Percentiles rank a stretch among this genome's conserved stretches.
These are phyloP conservation scores for Muscina levida DNA, from an alignment of 2,888 invertebrate genomes.

Conservation along the genomic window DNA sequence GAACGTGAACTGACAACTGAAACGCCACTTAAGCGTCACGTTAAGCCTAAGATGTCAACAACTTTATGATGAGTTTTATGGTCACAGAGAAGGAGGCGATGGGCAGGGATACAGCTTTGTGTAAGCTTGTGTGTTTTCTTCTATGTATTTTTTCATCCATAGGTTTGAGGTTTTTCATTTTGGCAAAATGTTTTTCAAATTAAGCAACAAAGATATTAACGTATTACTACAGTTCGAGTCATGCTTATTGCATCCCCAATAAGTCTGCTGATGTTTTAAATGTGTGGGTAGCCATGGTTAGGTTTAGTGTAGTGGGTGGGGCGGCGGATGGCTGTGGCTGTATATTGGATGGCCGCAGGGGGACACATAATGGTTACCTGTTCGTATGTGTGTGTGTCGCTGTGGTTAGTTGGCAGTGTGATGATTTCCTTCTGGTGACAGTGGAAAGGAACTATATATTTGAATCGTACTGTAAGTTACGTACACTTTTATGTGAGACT, in stretches of 20 bases:
- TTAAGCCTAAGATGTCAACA: conserved; percentile 48
- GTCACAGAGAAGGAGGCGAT: no score
- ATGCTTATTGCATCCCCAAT: conserved; percentile 4
- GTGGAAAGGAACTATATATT: no score
- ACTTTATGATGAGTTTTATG: conserved; percentile 26
- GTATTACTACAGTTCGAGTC: conserved; percentile 15
- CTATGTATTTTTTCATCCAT: neutral
- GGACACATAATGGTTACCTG: neutral
- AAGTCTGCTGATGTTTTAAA: neutral
- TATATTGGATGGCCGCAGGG: conserved; percentile 1
- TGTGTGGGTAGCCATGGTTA: neutral
- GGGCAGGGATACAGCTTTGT: no score
- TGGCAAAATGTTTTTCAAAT: conserved; percentile 30
- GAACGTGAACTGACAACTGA: conserved; percentile 38
- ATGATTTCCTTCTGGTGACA: neutral
- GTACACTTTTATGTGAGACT: no score
- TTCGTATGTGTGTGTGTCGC: neutral
- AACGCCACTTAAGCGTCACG: conserved; percentile 41
- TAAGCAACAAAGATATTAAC: conserved; percentile 10
- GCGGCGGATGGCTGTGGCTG: neutral
- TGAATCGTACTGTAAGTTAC: no score
- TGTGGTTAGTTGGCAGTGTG: neutral
- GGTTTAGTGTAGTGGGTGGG: neutral
- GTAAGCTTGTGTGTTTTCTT: no score
- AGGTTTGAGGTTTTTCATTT: conserved; percentile 8